Conservation (phyloP, 2,797 vertebrate species). For the Crocodylus rhombifer region DNA sequence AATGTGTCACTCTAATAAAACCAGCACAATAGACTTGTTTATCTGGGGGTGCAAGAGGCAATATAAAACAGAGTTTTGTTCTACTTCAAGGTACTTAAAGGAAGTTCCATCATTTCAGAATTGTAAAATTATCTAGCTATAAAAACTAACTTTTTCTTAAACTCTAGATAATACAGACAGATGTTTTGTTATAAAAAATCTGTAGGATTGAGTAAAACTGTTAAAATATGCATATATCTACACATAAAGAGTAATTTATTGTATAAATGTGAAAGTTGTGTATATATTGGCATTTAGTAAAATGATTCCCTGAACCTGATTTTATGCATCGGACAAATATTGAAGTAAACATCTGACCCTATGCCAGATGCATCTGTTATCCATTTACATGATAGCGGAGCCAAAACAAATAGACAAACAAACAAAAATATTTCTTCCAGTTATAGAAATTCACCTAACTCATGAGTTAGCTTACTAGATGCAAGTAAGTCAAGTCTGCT, state of each 20-base stretch:
- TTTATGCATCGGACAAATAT: constrained; percentile 57
- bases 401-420: constrained; percentile 74
- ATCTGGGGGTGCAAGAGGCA: constrained; percentile 61
- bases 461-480: constrained; percentile 65
- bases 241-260: constrained; percentile 68
- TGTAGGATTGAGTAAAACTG: constrained; percentile 69
- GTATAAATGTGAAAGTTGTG: constrained; percentile 76
- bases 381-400: constrained; percentile 67
- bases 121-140: constrained; percentile 75
- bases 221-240: constrained; percentile 79
- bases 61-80: constrained; percentile 72
- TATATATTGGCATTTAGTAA: constrained; percentile 77
- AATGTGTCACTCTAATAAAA: constrained; percentile 68
- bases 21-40: constrained; percentile 68
- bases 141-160: constrained; percentile 81
- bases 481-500: constrained; percentile 57
- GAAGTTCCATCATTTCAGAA: constrained; percentile 69
- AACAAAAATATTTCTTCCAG: constrained; percentile 60
- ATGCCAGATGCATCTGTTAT: constrained; percentile 67
- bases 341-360: constrained; percentile 70
- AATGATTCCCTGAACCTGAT: constrained; percentile 78
- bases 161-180: constrained; percentile 76
- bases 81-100: constrained; percentile 73
- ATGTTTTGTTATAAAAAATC: constrained; percentile 74
- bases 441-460: constrained; percentile 70